phyloP scores from a whole-genome alignment of 2,797 vertebrate genomes.

The Sebastiscus tertius region DNA sequence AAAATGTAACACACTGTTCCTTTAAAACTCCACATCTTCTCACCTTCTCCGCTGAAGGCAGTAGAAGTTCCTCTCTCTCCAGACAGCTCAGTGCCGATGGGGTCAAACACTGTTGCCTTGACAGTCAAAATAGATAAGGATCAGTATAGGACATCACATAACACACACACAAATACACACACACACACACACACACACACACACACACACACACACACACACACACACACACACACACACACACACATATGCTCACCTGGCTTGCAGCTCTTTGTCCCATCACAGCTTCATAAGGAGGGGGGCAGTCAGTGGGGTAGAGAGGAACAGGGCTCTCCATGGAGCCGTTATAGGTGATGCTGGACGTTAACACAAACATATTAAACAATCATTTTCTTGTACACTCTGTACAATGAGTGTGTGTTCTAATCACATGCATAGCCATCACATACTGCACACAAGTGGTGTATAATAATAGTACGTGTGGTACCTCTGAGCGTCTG shows the following conservation, averaged over 20 bases:
- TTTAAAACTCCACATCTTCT: conserved; percentile 15
- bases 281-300: conserved; percentile 95
- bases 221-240: background rate
- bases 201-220: conserved; percentile 3
- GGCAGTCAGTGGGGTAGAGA: conserved; percentile 94
- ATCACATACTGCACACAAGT: background rate
- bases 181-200: background rate
- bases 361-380: conserved; percentile 5
- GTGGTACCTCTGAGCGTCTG: conserved; percentile 92
- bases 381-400: background rate
- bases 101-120: conserved; percentile 94
- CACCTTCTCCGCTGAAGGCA: conserved; percentile 93
- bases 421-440: background rate
- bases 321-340: conserved; percentile 98
- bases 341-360: conserved; percentile 96
- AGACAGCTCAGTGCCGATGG: conserved; percentile 86
- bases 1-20: too few species aligned
- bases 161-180: background rate
- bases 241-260: conserved; percentile 83
- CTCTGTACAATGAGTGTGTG: background rate
- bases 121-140: conserved; percentile 46
- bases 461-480: background rate
- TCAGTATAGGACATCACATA: background rate
- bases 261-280: conserved; percentile 92
- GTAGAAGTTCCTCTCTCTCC: conserved; percentile 91